Evolutionary conservation across 2,797 vertebrate species (phyloP), one percentile per base, ranked within the genome.

Genomic region (Oreonectes daqikongensis): DNA sequence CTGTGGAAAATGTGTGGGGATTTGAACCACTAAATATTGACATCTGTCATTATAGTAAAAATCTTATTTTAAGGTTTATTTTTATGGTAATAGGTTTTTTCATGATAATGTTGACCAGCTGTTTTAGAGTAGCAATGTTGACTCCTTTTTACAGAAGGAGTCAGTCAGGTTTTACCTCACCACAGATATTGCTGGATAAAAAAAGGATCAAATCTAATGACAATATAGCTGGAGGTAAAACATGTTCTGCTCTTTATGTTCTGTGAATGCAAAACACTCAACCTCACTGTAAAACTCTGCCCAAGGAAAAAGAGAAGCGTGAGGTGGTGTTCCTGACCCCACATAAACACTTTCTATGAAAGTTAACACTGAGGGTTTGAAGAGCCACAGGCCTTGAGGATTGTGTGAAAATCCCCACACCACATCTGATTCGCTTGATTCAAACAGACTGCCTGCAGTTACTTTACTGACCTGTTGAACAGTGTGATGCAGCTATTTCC

Each of bases 291-390:
- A 91, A 84, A 84, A 80, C 35, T 40, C 60, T 69, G 75, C 22
- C 30, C 6, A 12, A 4, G 28, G 66, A 78, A 72, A 76, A 90
- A 83, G 70, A 80, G 83, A 88, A 85, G 88, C 86, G 89, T 83
- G 89, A 91, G 89, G 86, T 86, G 77, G 85, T 90, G 90, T 89
- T 86, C 86, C 82, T 92, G 91, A 93, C 91, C 91, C 83, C 85
- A 85, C 86, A 90, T 92, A 93, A 93, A 93, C 92, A 93, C 91
- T 89, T 86, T 87, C 87, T 85, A 85, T 93, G 91, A 92, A 92
- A 90, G 88, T 90, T 88, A 89, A 89, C 88, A 79, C 84, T 63
- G 81, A 86, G 82, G 85, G 90, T 86, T 90, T 88, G 84, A 88
- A 88, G 84, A 78, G 80, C 86, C 80, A 18, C 82, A 53, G 72